A percentile compares a stretch with the other conserved stretches of the same genome.
Conservation (phyloP, 2,888 invertebrate genomes). For the Meliscaeva auricollis region DNA sequence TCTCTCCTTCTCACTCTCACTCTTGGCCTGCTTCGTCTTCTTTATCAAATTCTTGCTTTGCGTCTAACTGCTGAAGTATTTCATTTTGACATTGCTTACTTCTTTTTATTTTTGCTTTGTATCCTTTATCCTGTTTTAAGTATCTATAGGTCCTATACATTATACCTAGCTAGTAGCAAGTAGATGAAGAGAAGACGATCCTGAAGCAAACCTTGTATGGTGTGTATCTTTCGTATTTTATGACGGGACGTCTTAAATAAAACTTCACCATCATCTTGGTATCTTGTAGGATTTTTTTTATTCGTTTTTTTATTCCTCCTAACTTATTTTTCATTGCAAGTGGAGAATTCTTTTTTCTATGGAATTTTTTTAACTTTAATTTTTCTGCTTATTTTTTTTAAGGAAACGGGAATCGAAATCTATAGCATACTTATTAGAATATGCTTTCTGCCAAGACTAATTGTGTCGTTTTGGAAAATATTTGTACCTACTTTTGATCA, state of each 20-base stretch:
- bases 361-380: no score
- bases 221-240: constrained; percentile 64
- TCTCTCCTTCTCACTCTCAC: background rate
- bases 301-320: no score
- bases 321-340: no score
- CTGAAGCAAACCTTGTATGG: constrained; percentile 54
- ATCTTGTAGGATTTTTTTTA: constrained; percentile 11
- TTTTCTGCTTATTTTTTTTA: background rate
- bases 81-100: constrained; percentile 49
- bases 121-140: constrained; percentile 46
- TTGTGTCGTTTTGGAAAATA: no score
- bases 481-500: no score
- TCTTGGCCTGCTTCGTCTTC: constrained; percentile 6
- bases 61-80: constrained; percentile 42
- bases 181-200: constrained; percentile 25
- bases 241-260: constrained; percentile 66
- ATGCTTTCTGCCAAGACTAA: no score
- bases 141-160: background rate
- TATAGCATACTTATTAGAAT: no score
- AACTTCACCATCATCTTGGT: constrained; percentile 25
- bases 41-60: constrained; percentile 23
- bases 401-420: no score
- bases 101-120: constrained; percentile 24
- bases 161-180: no score
- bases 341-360: no score